A percentile compares a stretch with the other conserved stretches of the same genome.
These are phyloP conservation scores for Zalophus californianus DNA, from an alignment of 2,797 vertebrate genomes.

Conservation along the genomic window DNA sequence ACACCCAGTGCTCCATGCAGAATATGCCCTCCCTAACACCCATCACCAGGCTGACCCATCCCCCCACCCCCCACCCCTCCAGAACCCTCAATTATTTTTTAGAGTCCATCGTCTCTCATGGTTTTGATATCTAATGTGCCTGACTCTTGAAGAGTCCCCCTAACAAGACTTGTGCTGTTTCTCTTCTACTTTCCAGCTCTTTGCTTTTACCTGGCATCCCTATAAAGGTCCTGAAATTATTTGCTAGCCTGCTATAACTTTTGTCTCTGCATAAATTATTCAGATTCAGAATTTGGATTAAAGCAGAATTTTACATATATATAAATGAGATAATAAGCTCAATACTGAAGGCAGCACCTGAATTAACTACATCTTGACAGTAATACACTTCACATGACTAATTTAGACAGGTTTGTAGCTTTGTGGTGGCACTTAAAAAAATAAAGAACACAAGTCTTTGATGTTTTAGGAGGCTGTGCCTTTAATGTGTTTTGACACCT, in stretches of 20 bases:
- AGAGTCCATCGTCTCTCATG: no score
- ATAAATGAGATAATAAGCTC: constrained; percentile 36
- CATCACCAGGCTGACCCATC: no score
- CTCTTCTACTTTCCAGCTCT: background rate
- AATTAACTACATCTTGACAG: constrained; percentile 40
- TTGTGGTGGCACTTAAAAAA: constrained; percentile 34
- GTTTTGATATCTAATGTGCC: background rate
- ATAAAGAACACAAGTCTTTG: constrained; percentile 51
- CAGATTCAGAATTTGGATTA: background rate
- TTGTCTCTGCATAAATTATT: constrained; percentile 49
- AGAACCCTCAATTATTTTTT: no score
- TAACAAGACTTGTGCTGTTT: background rate
- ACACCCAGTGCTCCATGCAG: no score
- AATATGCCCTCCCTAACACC: no score
- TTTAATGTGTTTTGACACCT: constrained; percentile 70
- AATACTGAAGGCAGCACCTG: background rate
- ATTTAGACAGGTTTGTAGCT: constrained; percentile 26
- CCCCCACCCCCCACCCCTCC: no score
- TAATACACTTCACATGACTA: background rate
- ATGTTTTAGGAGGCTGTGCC: constrained; percentile 52
- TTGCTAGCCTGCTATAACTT: constrained; percentile 3
- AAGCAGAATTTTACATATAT: background rate
- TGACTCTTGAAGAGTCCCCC: background rate
- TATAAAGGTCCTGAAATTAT: constrained; percentile 28
- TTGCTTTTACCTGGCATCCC: background rate